phyloP scores from a whole-genome alignment of 2,888 invertebrate genomes.

The Lithodes maja region DNA sequence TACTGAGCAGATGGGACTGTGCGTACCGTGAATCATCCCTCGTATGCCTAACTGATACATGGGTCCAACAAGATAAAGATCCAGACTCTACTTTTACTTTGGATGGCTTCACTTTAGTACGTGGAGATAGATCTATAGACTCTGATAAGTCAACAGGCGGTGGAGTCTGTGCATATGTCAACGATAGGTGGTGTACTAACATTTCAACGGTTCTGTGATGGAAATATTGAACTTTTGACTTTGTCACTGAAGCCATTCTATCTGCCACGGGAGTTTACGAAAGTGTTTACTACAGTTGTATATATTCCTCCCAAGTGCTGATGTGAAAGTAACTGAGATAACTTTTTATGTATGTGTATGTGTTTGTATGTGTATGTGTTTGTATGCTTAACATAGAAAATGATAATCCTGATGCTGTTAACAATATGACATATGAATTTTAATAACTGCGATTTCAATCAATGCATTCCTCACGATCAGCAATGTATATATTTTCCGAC shows the following conservation, averaged over 20 bases:
- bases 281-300: neutral
- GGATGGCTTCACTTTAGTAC: neutral
- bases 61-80: slow-evolving; percentile 32
- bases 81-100: slow-evolving; percentile 20
- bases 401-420: slow-evolving; percentile 27
- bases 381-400: neutral
- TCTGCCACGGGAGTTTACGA: slow-evolving; percentile 14
- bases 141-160: neutral
- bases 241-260: slow-evolving; percentile 26
- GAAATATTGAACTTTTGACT: slow-evolving; percentile 19
- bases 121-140: neutral
- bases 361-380: neutral
- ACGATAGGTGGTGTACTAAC: slow-evolving; percentile 4
- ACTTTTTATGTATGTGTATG: neutral
- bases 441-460: slow-evolving; percentile 1
- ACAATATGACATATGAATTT: slow-evolving; percentile 11
- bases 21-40: slow-evolving; percentile 32
- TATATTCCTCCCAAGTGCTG: slow-evolving; percentile 22
- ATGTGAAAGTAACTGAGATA: neutral
- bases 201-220: slow-evolving; percentile 4
- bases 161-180: slow-evolving; percentile 15
- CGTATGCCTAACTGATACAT: slow-evolving; percentile 28
- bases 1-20: slow-evolving; percentile 13
- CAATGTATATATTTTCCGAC: slow-evolving; percentile 24
- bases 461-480: slow-evolving; percentile 20